Evolutionary conservation across 2,113 vertebrate genomes (phyloP).

Genomic region (Talpa occidentalis): DNA sequence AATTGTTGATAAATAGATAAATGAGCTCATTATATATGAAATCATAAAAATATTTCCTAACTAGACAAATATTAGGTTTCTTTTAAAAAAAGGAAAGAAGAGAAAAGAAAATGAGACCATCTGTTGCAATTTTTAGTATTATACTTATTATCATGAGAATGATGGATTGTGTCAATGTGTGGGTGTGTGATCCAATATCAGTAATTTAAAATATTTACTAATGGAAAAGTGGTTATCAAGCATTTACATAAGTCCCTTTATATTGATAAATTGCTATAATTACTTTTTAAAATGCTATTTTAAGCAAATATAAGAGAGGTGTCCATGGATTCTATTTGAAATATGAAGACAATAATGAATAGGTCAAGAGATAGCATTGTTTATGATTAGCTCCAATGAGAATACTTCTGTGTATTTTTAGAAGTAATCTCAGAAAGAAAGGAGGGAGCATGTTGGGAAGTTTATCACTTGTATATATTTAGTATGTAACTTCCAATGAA

Average conservation of each 20-base stretch:
- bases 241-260: neutral
- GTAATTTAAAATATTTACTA: conserved; percentile 47
- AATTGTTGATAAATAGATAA: conserved; percentile 13
- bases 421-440: neutral
- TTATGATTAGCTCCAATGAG: neutral
- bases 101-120: neutral
- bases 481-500: neutral
- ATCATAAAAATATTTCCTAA: neutral
- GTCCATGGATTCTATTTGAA: neutral
- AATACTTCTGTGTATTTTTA: neutral
- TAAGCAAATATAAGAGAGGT: conserved; percentile 5
- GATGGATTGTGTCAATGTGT: conserved; percentile 39
- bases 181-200: conserved; percentile 45
- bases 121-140: conserved; percentile 4
- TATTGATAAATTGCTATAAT: conserved; percentile 26
- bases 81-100: neutral
- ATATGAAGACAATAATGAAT: neutral
- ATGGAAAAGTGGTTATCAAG: conserved; percentile 9
- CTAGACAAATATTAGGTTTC: neutral
- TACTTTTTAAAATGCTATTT: conserved; percentile 31
- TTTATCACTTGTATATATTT: neutral
- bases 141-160: conserved; percentile 16
- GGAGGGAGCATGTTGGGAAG: neutral
- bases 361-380: neutral
- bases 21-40: neutral